phyloP scores from a whole-genome alignment of 1,140 invertebrate genomes.

The Drosophila paulistorum region DNA sequence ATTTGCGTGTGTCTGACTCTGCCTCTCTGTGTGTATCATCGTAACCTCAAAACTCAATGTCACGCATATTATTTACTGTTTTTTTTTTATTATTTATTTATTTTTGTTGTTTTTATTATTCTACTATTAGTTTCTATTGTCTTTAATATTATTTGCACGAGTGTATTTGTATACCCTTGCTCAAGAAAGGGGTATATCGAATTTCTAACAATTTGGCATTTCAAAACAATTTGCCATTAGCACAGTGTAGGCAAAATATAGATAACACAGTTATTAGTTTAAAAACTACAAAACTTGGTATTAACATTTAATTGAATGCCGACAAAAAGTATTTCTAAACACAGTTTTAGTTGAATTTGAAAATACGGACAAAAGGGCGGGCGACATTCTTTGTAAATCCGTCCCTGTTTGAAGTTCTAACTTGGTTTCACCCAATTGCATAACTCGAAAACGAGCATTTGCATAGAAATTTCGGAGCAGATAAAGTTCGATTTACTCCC shows the following conservation, averaged over 20 bases:
- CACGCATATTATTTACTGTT: slow-evolving; percentile 73
- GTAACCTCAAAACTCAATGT: slow-evolving; percentile 77
- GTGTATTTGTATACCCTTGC: slow-evolving; percentile 40
- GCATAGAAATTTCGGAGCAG: background rate
- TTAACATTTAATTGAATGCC: too few relatives aligned
- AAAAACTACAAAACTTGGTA: too few relatives aligned
- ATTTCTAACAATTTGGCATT: slow-evolving; percentile 51
- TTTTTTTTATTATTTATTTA: slow-evolving; percentile 34
- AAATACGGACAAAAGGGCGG: too few relatives aligned
- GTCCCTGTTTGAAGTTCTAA: too few relatives aligned
- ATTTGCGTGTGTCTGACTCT: slow-evolving; percentile 32
- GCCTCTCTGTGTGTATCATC: slow-evolving; percentile 42
- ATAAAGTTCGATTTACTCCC: background rate
- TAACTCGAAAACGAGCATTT: too few relatives aligned
- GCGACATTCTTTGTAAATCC: too few relatives aligned
- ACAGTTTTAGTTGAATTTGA: too few relatives aligned
- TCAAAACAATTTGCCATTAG: too few relatives aligned
- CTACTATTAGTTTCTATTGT: slow-evolving; percentile 40
- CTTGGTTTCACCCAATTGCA: too few relatives aligned
- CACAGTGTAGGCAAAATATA: too few relatives aligned
- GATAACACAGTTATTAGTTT: too few relatives aligned
- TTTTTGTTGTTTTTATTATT: slow-evolving; percentile 34
- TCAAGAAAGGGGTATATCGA: slow-evolving; percentile 43
- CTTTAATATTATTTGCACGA: slow-evolving; percentile 49
- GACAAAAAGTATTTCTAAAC: too few relatives aligned